Evolutionary conservation across 2,113 vertebrate genomes (phyloP), one percentile per base, ranked within the genome.

Genomic region (Tupaia tana): DNA sequence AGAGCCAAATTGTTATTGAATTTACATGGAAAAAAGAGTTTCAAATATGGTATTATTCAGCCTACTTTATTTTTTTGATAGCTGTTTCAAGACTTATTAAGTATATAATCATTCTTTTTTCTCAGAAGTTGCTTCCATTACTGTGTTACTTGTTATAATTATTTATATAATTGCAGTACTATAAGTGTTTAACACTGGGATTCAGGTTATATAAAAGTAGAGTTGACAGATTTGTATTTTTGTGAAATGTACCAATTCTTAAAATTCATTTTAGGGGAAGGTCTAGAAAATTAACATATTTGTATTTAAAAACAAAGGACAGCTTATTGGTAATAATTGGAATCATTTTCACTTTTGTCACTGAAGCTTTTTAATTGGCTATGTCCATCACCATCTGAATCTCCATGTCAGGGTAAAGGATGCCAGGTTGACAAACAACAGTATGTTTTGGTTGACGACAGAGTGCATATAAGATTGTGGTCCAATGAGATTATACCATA

Each of bases 151-250:
- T 89, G 86, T 95, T 91, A 43, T 80, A 86, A 70, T 81, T 85
- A 69, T 96, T 96, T 96, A 96, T 96, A 69, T 89, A 75, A 94
- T 92, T 89, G 29, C 9, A 95, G 52, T 93, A 81, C 58, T 93
- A 94, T 93, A 81, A 73, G 56, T 95, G 92, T 94, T 96, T 73
- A 74, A 93, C 95, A 90, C 94, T 94, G 95, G 93, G 87, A 93
- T 86, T 97, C 77, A 88, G 77, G 67, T 90, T 95, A 81, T 91
- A 81, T 52, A 90, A 91, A 92, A 94, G 56, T 88, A 91, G 69
- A 82, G 77, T 83, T 93, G 82, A 91, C 58, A 69, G 29, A 66
- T 90, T 66, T 95, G 34, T 95, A 59, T 93, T 96, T 95, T 93
- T 84, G 31, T 94, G 91, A 86, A 94, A 80, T 88, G 64, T 95